Evolutionary conservation across 2,113 vertebrate species (phyloP).

Genomic region (Neopipo cinnamomea): DNA sequence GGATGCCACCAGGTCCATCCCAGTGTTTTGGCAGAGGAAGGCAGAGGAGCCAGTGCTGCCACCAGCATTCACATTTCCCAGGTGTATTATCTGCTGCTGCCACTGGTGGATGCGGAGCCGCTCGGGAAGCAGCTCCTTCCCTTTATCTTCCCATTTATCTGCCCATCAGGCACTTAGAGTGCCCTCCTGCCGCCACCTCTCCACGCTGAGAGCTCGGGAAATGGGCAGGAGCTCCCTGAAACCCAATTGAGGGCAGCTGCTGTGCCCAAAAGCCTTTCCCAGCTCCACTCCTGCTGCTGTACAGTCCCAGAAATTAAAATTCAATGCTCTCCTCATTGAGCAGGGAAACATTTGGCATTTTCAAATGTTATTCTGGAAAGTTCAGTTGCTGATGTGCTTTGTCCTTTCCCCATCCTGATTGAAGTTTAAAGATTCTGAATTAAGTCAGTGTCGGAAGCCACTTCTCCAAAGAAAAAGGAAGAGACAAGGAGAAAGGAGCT

Average conservation of each 20-base stretch:
- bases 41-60: background rate
- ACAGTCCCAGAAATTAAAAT: background rate
- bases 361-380: constrained; percentile 36
- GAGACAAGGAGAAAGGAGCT: background rate
- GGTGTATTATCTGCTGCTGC: background rate
- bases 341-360: constrained; percentile 29
- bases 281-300: background rate
- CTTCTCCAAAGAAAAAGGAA: background rate
- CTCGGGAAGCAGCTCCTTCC: background rate
- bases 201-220: background rate
- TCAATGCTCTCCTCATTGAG: background rate
- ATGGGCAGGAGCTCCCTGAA: background rate
- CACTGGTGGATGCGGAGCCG: background rate
- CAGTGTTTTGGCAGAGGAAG: background rate
- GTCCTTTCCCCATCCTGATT: background rate
- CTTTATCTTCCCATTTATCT: background rate
- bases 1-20: background rate
- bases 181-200: background rate
- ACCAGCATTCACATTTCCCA: background rate
- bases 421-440: background rate
- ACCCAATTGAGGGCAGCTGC: background rate
- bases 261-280: background rate
- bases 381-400: background rate
- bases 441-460: background rate
- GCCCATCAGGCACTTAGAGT: background rate